Conservation (phyloP, 2,797 vertebrate species). For the Xenopus petersii region DNA sequence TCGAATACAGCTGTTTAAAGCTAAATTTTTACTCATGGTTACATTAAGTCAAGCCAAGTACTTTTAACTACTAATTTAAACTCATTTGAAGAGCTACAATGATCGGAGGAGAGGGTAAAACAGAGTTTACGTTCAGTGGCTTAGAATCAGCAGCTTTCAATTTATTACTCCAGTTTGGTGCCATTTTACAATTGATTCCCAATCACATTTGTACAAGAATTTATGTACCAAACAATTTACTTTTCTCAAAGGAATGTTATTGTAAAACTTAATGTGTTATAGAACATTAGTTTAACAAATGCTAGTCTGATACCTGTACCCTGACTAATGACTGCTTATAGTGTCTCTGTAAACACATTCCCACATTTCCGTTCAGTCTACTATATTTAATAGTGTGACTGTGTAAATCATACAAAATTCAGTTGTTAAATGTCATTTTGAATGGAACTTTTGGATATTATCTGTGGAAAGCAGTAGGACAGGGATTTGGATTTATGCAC, state of each 20-base stretch:
- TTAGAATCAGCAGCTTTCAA: too few relatives aligned
- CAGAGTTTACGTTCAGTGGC: background rate
- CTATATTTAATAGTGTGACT: too few relatives aligned
- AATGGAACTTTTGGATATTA: too few relatives aligned
- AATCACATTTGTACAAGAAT: background rate
- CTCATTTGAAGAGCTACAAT: background rate
- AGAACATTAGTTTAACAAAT: background rate
- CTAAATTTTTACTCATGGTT: too few relatives aligned
- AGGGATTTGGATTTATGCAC: too few relatives aligned
- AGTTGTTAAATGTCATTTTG: too few relatives aligned
- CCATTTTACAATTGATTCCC: background rate
- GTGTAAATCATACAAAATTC: too few relatives aligned
- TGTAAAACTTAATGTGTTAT: background rate
- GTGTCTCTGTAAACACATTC: slow-evolving; percentile 6
- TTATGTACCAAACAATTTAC: slow-evolving; percentile 2
- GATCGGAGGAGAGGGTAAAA: background rate
- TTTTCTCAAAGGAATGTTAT: background rate
- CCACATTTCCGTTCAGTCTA: background rate
- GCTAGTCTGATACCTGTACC: background rate
- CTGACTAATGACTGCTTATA: background rate
- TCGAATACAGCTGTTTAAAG: too few relatives aligned
- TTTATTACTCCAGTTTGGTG: background rate
- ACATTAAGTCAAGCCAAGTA: too few relatives aligned
- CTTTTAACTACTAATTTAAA: background rate
- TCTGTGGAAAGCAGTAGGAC: too few relatives aligned